Base-by-base conservation (phyloP, 2,888 invertebrate genomes). In the Xylophagus ater region DNA sequence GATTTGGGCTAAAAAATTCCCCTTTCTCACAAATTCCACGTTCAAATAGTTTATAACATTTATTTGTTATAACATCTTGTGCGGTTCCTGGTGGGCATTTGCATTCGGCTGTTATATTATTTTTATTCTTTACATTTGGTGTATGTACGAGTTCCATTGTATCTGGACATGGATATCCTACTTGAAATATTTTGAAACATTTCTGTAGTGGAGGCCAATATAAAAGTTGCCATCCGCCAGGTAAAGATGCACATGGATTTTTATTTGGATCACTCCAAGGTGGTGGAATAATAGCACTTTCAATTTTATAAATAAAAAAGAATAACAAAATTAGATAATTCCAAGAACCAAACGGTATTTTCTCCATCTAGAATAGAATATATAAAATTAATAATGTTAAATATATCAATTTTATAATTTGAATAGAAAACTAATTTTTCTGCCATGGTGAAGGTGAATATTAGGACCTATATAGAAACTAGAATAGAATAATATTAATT, bases 131-230 rank as follows among this genome's bases (percentile, higher is more conserved):
- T 53, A 44, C 53, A 9, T 42, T 45, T 4, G 55, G 52, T 60
- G 55, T 72, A 1, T 85, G 84, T 46, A 79, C 78, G 19, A 88
- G 62, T 62, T 88, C 88, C 74, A 86, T 86, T 8, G 82, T 84
- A 1, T 82, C 81, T 0, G 85, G 82, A 54, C 88, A 88, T 1
- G 88, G 88, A 49, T 78, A 71, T 10, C 86, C 86, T 19, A 73
- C 78, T 70, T 83, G 79, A 56, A 87, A 88, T 62, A 88, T 88
- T 58, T 82, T 83, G 60, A 88, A 87, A 65, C 88, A 88, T 62
- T 81, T 78, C 45, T 82, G 81, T 57, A 88, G 79, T 2, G 75
- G 71, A 7, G 85, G 81, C 87, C 87, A 88, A 60, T 79, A 86
- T 39, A 88, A 70, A 56, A 86, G 70, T 53, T 87, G 84, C 88